Evolutionary conservation across 2,113 vertebrate species (phyloP).

Genomic region (Aegithalos caudatus): DNA sequence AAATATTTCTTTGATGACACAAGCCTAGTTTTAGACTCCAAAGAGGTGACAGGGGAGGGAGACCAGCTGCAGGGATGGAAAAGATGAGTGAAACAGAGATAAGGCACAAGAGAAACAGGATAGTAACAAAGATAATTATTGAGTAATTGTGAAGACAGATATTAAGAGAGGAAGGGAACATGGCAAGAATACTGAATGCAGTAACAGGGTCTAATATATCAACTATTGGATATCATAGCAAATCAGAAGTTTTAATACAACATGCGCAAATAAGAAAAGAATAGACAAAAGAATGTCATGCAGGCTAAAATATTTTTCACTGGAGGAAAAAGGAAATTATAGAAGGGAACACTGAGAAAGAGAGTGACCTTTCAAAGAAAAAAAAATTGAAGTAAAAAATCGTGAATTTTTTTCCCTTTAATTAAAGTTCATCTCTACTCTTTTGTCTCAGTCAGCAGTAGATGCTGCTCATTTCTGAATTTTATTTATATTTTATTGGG

Average conservation of each 20-base stretch:
- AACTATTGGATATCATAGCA: background rate
- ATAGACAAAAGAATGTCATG: background rate
- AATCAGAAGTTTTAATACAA: background rate
- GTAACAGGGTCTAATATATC: background rate
- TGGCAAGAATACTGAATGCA: background rate
- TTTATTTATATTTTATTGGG: background rate
- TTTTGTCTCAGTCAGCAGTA: background rate
- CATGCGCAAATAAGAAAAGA: background rate
- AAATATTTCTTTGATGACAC: slow-evolving; percentile 33
- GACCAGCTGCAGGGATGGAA: slow-evolving; percentile 4
- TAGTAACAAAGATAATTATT: slow-evolving; percentile 23
- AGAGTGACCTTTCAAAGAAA: background rate
- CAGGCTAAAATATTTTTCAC: background rate
- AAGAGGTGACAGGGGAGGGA: slow-evolving; percentile 14
- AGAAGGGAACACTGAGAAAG: background rate
- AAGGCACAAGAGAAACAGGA: slow-evolving; percentile 3
- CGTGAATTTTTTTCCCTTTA: background rate
- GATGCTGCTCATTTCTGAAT: background rate
- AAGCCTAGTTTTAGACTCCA: slow-evolving; percentile 7
- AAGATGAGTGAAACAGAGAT: slow-evolving; percentile 35
- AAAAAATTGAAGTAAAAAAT: background rate
- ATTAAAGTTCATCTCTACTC: background rate
- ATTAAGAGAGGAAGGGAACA: slow-evolving; percentile 31
- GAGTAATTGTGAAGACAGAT: slow-evolving; percentile 35
- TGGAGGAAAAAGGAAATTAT: background rate